Evolutionary conservation across 2,888 invertebrate species (phyloP).

Genomic region (Cephus spinipes): DNA sequence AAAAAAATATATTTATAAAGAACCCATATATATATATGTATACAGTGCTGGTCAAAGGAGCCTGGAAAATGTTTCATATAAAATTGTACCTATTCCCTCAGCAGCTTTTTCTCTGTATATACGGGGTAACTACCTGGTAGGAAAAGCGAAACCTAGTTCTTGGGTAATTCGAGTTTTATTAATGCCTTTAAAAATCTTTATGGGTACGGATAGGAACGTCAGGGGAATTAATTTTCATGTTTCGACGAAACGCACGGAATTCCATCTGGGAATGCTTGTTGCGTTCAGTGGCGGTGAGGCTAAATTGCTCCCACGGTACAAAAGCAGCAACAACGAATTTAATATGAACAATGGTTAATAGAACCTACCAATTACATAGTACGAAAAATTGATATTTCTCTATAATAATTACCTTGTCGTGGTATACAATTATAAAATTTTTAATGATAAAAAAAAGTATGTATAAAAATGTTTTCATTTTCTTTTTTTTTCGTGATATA

Average conservation of each 20-base stretch:
- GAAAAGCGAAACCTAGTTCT: neutral
- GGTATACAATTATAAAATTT: neutral
- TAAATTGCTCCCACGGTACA: neutral
- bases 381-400: neutral
- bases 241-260: neutral
- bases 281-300: neutral
- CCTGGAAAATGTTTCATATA: neutral
- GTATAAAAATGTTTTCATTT: no score
- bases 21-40: neutral
- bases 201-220: neutral
- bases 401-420: neutral
- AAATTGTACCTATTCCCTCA: neutral
- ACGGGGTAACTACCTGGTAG: neutral
- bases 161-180: neutral
- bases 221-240: neutral
- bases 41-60: neutral
- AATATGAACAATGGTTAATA: neutral
- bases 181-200: neutral
- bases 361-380: neutral
- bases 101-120: neutral
- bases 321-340: neutral
- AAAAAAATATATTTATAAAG: no score
- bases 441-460: neutral
- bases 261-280: neutral
- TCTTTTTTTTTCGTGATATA: no score